Evolutionary conservation across 1,140 invertebrate genomes (phyloP).

Genomic region (Cyclargus thomasi): DNA sequence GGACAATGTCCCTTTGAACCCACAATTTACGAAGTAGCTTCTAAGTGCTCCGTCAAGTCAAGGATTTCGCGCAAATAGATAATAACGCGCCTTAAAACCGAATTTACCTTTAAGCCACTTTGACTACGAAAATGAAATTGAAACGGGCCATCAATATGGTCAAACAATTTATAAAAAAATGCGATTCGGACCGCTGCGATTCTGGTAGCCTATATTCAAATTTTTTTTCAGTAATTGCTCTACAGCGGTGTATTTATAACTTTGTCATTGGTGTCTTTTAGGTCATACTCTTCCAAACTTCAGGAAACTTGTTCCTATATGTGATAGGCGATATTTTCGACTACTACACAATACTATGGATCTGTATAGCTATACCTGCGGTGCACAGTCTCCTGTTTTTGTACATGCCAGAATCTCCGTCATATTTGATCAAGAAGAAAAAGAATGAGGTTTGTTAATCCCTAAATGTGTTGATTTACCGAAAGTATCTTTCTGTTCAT

Average conservation of each 20-base stretch:
- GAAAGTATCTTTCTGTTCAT: no score
- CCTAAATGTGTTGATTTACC: no score
- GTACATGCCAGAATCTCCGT: conserved; percentile 69
- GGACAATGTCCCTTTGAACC: no score
- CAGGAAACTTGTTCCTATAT: conserved; percentile 59
- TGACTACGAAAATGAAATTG: no score
- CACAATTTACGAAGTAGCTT: no score
- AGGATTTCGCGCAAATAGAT: no score
- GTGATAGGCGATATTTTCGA: conserved; percentile 56
- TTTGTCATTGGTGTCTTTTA: conserved; percentile 20
- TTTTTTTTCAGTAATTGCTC: neutral
- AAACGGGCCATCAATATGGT: no score
- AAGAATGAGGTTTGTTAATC: conserved; percentile 43
- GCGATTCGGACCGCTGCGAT: no score
- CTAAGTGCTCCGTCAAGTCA: no score
- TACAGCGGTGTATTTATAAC: neutral
- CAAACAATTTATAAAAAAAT: neutral
- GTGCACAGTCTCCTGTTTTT: conserved; percentile 49
- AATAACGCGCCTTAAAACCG: no score
- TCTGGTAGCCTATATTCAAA: neutral
- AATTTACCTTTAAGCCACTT: no score
- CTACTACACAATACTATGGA: conserved; percentile 55
- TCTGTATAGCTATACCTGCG: conserved; percentile 46
- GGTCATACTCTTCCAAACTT: conserved; percentile 38
- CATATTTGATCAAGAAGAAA: conserved; percentile 55